phyloP scores from a whole-genome alignment of 2,113 vertebrate species.

The Maccullochella peelii region DNA sequence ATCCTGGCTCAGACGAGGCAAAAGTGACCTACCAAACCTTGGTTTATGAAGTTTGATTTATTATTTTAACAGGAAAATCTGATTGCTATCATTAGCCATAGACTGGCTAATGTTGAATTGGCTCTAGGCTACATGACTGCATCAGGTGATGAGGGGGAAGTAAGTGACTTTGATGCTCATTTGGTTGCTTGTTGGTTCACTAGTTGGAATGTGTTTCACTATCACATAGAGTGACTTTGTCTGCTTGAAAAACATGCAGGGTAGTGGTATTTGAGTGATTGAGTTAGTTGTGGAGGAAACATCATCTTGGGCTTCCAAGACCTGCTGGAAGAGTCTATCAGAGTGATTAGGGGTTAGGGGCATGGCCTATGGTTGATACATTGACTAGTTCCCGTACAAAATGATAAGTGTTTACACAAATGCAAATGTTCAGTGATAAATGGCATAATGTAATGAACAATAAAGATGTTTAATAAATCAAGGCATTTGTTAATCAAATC shows the following conservation, averaged over 20 bases:
- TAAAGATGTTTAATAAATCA: neutral
- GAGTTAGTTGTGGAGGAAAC: neutral
- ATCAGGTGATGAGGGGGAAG: neutral
- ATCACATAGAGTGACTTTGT: neutral
- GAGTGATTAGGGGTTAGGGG: too few species aligned
- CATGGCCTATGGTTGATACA: neutral
- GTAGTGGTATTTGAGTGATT: neutral
- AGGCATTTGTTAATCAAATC: neutral
- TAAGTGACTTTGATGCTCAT: neutral
- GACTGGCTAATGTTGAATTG: neutral
- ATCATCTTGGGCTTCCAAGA: neutral
- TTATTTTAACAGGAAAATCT: neutral
- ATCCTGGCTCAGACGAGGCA: neutral
- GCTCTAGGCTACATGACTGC: neutral
- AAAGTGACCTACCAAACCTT: neutral
- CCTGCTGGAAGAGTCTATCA: neutral
- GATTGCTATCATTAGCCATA: neutral
- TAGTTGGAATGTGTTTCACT: neutral
- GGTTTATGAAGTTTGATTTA: slow-evolving; percentile 3
- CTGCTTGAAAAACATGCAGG: neutral
- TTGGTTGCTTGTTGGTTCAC: neutral
- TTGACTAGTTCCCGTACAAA: neutral
- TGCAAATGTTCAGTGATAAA: neutral
- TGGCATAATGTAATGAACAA: neutral
- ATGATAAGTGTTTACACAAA: neutral